These are phyloP conservation scores for Solenopsis fugax DNA, from an alignment of 1,140 invertebrate species.

Conservation along the genomic window DNA sequence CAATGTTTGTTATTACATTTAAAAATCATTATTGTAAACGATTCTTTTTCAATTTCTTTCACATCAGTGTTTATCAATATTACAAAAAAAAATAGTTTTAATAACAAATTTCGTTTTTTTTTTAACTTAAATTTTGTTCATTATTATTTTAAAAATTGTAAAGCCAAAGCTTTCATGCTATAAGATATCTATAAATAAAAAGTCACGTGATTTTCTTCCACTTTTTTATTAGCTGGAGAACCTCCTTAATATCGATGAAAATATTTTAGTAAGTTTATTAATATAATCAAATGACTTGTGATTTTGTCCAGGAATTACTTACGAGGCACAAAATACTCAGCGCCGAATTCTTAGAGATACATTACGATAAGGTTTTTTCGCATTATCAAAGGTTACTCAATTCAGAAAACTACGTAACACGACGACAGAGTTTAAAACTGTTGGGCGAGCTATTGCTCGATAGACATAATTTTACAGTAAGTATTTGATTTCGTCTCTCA, in stretches of 20 bases:
- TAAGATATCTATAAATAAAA: too few species aligned
- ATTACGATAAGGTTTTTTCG: constrained; percentile 99
- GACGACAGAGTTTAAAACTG: constrained; percentile 98
- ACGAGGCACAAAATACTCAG: constrained; percentile 99
- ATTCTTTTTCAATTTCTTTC: too few species aligned
- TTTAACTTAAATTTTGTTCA: too few species aligned
- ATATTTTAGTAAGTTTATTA: not conserved
- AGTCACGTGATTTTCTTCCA: too few species aligned
- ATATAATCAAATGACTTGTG: constrained; percentile 38
- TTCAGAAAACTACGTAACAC: constrained; percentile 99
- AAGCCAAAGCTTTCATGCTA: too few species aligned
- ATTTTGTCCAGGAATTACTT: constrained; percentile 94
- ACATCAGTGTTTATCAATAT: too few species aligned
- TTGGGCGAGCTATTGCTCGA: constrained; percentile 99
- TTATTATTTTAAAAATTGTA: too few species aligned
- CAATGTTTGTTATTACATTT: too few species aligned
- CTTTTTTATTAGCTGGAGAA: too few species aligned
- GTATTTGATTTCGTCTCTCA: constrained; percentile 82
- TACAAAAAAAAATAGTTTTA: too few species aligned
- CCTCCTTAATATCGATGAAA: not conserved
- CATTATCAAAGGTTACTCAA: constrained; percentile 98
- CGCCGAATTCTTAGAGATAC: constrained; percentile 99
- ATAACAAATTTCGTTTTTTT: too few species aligned
- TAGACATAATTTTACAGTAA: constrained; percentile 99
- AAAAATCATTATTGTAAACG: too few species aligned